Evolutionary conservation across 2,888 invertebrate species (phyloP).

Genomic region (Boloria selene): DNA sequence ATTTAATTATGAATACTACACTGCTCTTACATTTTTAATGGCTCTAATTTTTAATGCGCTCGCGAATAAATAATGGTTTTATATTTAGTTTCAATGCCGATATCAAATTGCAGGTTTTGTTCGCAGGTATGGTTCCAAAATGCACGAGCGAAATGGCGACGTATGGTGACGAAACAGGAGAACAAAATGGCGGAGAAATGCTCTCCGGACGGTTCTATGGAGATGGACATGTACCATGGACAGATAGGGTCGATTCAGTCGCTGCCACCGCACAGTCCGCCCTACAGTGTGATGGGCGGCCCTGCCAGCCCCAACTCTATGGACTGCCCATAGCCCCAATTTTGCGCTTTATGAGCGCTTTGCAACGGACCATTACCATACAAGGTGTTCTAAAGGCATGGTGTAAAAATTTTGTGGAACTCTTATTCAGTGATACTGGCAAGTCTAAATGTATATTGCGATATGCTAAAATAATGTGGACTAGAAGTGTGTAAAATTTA

Average conservation of each 20-base stretch:
- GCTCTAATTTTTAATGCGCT: constrained; percentile 41
- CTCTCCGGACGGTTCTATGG: constrained; percentile 84
- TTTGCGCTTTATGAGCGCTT: constrained; percentile 73
- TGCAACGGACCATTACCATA: constrained; percentile 47
- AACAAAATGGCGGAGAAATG: constrained; percentile 88
- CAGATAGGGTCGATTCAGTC: constrained; percentile 86
- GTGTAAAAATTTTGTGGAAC: constrained; percentile 40
- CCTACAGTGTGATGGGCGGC: constrained; percentile 85
- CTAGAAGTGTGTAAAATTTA: constrained; percentile 1
- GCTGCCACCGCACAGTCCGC: constrained; percentile 86
- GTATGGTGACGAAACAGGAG: constrained; percentile 92
- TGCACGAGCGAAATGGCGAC: constrained; percentile 95
- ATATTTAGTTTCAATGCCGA: constrained; percentile 52
- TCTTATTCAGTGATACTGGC: constrained; percentile 34
- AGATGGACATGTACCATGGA: constrained; percentile 84
- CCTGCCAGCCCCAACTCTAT: constrained; percentile 87
- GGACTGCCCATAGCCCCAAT: constrained; percentile 86
- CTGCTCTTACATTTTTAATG: neutral
- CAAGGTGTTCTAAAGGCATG: constrained; percentile 38
- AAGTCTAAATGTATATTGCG: constrained; percentile 27
- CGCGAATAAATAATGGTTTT: constrained; percentile 52
- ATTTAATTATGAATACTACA: no score
- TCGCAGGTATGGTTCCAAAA: constrained; percentile 97
- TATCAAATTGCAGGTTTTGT: constrained; percentile 61
- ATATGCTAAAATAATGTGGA: neutral